Conservation (phyloP, 1,140 invertebrate genomes). For the Drosophila sp. region DNA sequence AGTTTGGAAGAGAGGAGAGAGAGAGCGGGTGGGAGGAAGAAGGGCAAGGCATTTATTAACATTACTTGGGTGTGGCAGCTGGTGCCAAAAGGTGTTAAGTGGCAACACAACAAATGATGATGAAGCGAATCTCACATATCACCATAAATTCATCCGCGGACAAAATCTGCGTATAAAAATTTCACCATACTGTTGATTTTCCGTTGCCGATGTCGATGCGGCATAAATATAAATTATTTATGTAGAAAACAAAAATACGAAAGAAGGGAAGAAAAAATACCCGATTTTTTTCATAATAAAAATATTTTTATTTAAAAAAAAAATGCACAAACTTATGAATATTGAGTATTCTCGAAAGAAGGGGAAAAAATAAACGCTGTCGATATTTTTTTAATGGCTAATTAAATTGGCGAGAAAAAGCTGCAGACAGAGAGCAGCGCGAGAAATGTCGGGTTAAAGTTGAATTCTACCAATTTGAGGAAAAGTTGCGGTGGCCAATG, state of each 20-base stretch:
- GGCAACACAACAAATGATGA: conserved; percentile 70
- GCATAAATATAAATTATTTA: conserved; percentile 58
- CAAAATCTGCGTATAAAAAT: conserved; percentile 67
- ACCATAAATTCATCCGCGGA: conserved; percentile 56
- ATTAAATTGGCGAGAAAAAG: conserved; percentile 63
- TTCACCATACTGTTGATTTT: conserved; percentile 40
- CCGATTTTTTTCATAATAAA: background rate
- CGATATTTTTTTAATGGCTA: conserved; percentile 64
- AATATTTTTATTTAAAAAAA: conserved; percentile 36
- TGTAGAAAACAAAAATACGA: conserved; percentile 26
- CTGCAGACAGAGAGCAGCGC: conserved; percentile 15
- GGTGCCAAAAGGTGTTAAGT: conserved; percentile 67
- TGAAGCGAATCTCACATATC: conserved; percentile 66
- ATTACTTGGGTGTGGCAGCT: conserved; percentile 58
- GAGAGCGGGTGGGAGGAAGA: background rate
- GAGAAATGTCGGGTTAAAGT: conserved; percentile 30
- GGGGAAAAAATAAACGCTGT: background rate
- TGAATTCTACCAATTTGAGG: conserved; percentile 51
- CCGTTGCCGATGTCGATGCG: conserved; percentile 46
- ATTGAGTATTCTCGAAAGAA: conserved; percentile 24
- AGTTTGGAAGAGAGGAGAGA: background rate
- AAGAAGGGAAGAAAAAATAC: conserved; percentile 15
- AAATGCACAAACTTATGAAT: conserved; percentile 9
- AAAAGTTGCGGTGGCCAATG: conserved; percentile 58
- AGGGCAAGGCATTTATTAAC: conserved; percentile 65